Evolutionary conservation across 1,140 invertebrate genomes (phyloP).

Genomic region (Trichonephila inaurata): DNA sequence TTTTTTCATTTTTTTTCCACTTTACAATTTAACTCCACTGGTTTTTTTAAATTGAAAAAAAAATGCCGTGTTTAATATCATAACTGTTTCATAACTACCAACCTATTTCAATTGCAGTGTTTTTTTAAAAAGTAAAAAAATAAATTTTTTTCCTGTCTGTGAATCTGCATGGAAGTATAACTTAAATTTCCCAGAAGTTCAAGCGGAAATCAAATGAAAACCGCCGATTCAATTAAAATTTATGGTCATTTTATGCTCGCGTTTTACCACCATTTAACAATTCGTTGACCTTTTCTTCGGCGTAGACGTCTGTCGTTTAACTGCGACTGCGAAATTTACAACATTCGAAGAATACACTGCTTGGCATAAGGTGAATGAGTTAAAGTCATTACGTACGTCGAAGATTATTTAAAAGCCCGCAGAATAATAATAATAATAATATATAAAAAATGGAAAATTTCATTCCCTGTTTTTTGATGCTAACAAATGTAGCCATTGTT

Average conservation of each 20-base stretch:
- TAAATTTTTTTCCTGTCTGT: background rate
- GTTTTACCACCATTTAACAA: conserved; percentile 26
- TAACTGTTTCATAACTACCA: background rate
- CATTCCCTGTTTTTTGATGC: background rate
- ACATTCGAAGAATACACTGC: background rate
- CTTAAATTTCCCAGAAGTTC: background rate
- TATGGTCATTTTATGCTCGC: conserved; percentile 2
- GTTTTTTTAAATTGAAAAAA: background rate
- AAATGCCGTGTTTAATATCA: background rate
- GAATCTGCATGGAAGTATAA: background rate
- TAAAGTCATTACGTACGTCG: background rate
- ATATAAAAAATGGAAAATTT: background rate
- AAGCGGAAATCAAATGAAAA: conserved; percentile 30
- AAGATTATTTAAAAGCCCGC: conserved; percentile 6
- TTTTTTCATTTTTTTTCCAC: too few relatives aligned
- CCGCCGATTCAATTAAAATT: conserved; percentile 30
- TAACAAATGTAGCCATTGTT: conserved; percentile 41
- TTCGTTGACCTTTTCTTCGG: conserved; percentile 25
- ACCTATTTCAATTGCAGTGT: background rate
- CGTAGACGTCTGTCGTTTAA: background rate
- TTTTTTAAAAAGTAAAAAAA: background rate
- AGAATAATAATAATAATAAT: background rate
- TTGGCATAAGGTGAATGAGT: background rate
- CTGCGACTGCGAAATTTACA: conserved; percentile 19
- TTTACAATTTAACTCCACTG: background rate